Evolutionary conservation across 2,888 invertebrate species (phyloP), one percentile per base, ranked within the genome.

Genomic region (Miltochrista miniata): DNA sequence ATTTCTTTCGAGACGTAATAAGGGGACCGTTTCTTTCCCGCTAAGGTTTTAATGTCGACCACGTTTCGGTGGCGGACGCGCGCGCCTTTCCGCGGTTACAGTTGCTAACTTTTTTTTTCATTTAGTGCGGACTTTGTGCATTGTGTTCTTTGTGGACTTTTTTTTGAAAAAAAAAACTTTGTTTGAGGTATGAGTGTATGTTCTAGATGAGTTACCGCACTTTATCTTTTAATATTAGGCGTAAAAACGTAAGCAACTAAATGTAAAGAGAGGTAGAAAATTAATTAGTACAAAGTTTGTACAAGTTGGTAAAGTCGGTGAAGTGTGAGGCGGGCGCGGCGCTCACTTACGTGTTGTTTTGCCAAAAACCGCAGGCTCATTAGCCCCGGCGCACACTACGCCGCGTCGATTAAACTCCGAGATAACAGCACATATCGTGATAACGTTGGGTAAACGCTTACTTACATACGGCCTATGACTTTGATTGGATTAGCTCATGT

Each of bases 1-100:
- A 90, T 91, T 90, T 91, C 90, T 91, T 90, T 90, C 88, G 90
- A 90, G 90, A 90, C 89, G 90, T 90, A 90, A 90, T 90, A 90
- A 91, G 90, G 91, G 91, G 90, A 90, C 90, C 83, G 87, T 90
- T 91, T 90, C 89, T 89, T 91, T 91, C 87, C 89, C 90, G 89
- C 89, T 86, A 88, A 89, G 91, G 91, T 90, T 90, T 91, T 91
- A 91, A 91, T 91, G 91, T 89, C 85, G 89, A 90, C 89, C 90
- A 88, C 90, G 90, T 82, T 91, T 88, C 85, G 90, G 90, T 83
- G 85, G 89, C 87, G 90, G 78, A 83, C 90, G 91, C 89, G 85
- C 90, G 90, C 88, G 85, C 86, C 81, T 83, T 76, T 74, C 76
- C 86, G 87, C 89, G 90, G 90, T 87, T 85, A 80, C 74, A 68